phyloP scores from a whole-genome alignment of 2,113 vertebrate genomes.

The Collichthys lucidus region DNA sequence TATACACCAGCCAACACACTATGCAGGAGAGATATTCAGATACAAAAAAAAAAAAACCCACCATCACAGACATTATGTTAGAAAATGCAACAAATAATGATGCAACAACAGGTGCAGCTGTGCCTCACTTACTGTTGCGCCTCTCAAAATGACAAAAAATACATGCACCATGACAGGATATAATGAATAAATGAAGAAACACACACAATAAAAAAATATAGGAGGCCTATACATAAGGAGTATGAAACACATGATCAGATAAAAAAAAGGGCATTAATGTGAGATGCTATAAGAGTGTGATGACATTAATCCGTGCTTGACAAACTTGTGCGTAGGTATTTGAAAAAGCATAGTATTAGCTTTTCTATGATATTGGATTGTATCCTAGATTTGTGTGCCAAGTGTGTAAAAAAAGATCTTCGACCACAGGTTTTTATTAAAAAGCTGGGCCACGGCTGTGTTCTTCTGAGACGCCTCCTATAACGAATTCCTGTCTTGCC shows the following conservation, averaged over 20 bases:
- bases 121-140: not conserved
- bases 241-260: not conserved
- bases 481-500: constrained; percentile 41
- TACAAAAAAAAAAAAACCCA: not conserved
- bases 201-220: not conserved
- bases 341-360: not conserved
- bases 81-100: not conserved
- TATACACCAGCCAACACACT: not conserved
- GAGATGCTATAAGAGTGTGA: not conserved
- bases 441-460: constrained; percentile 9
- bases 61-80: not conserved
- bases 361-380: not conserved
- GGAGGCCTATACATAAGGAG: not conserved
- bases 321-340: not conserved
- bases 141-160: not conserved
- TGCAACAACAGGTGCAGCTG: not conserved
- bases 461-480: constrained; percentile 6
- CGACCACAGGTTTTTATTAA: constrained; percentile 29
- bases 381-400: constrained; percentile 12
- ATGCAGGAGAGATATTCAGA: not conserved
- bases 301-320: constrained; percentile 2
- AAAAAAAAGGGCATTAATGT: not conserved
- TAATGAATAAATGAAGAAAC: not conserved
- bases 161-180: not conserved
- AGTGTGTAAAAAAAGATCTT: not conserved